Conservation (phyloP, 2,888 invertebrate species). For the Crematogaster levior region DNA sequence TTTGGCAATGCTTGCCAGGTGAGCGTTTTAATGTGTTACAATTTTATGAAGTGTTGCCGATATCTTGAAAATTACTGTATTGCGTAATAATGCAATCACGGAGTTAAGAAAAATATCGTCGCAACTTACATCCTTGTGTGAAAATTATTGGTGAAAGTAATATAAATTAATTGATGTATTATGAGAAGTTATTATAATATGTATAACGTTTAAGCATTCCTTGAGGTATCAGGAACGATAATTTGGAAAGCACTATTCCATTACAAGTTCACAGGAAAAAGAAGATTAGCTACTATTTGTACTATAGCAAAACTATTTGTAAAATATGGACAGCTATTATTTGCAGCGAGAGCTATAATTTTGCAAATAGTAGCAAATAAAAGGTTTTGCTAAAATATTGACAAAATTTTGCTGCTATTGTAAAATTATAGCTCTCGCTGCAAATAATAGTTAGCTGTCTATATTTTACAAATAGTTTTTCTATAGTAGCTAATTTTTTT, state of each 20-base stretch:
- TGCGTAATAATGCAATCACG: neutral
- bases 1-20: conserved; percentile 54
- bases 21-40: conserved; percentile 16
- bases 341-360: too few relatives aligned
- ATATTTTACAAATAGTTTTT: too few relatives aligned
- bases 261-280: too few relatives aligned
- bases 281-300: too few relatives aligned
- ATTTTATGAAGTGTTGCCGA: conserved; percentile 23
- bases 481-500: too few relatives aligned
- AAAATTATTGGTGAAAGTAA: neutral
- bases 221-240: neutral
- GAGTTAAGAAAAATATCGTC: neutral
- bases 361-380: too few relatives aligned
- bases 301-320: too few relatives aligned
- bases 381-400: too few relatives aligned
- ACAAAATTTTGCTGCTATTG: too few relatives aligned
- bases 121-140: neutral
- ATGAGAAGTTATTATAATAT: neutral
- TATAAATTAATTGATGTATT: conserved; percentile 1
- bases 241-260: neutral
- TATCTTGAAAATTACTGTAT: conserved; percentile 31
- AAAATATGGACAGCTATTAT: too few relatives aligned
- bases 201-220: neutral
- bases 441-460: too few relatives aligned
- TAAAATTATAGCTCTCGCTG: too few relatives aligned